Percentiles rank a stretch among this genome's conserved stretches.
Evolutionary conservation across 2,113 vertebrate species (phyloP).

Genomic region (Osmerus eperlanus): DNA sequence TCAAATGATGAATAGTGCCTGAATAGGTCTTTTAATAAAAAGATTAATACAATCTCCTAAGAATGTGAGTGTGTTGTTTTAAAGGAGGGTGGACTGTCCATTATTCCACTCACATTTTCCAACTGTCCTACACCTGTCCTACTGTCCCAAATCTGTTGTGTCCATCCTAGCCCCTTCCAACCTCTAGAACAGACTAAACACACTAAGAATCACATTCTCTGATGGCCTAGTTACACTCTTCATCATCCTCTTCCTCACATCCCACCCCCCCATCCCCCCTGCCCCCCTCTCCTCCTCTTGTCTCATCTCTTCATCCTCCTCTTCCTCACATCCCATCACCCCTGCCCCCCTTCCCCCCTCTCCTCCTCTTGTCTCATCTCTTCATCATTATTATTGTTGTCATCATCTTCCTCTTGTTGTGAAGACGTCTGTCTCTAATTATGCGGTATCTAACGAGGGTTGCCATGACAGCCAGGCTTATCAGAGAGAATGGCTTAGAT

Average conservation of each 20-base stretch:
- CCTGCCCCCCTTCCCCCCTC: no score
- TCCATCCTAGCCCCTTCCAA: no score
- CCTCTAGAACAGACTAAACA: no score
- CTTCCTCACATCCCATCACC: no score
- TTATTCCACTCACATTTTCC: neutral
- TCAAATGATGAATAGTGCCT: slow-evolving; percentile 63
- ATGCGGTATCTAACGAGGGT: slow-evolving; percentile 24
- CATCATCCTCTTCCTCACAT: no score
- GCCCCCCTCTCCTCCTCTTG: no score
- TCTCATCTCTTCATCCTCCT: neutral
- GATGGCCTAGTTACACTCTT: no score
- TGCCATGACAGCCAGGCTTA: slow-evolving; percentile 42
- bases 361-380: neutral
- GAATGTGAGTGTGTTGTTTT: slow-evolving; percentile 8
- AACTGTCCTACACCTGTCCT: neutral
- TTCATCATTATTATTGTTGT: neutral
- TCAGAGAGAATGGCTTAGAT: slow-evolving; percentile 20
- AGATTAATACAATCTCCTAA: slow-evolving; percentile 31
- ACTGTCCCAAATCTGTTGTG: no score
- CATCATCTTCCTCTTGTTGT: slow-evolving; percentile 5
- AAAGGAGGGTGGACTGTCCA: no score
- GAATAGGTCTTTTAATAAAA: slow-evolving; percentile 64
- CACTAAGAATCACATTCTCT: no score
- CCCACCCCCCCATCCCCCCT: no score
- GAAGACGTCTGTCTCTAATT: slow-evolving; percentile 11